These are phyloP conservation scores for Protonemura montana DNA, from an alignment of 2,888 invertebrate genomes.

Conservation along the genomic window DNA sequence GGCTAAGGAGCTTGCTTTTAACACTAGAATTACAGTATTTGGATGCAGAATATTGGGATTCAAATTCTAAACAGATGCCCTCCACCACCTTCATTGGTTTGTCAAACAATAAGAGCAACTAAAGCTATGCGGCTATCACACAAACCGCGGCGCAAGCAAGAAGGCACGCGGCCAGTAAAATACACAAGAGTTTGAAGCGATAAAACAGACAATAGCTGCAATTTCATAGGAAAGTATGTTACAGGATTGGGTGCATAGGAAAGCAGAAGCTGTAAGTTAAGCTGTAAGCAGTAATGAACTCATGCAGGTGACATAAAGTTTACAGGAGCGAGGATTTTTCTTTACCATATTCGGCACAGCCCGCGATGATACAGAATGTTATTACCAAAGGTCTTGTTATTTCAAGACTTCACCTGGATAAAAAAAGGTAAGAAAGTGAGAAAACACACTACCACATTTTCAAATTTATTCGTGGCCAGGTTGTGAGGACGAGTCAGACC, in stretches of 20 bases:
- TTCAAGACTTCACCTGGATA: too few relatives aligned
- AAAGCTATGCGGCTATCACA: background rate
- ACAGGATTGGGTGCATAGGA: too few relatives aligned
- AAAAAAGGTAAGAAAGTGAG: too few relatives aligned
- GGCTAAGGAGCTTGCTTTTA: background rate
- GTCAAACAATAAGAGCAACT: background rate
- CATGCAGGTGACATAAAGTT: too few relatives aligned
- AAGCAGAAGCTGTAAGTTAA: too few relatives aligned
- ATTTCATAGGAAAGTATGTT: background rate
- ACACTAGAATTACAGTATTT: constrained; percentile 7
- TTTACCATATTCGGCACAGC: too few relatives aligned
- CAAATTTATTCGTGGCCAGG: background rate
- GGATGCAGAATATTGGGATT: background rate
- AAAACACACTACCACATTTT: background rate
- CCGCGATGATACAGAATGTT: too few relatives aligned
- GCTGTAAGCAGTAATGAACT: too few relatives aligned
- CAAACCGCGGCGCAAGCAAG: background rate
- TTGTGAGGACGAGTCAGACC: background rate
- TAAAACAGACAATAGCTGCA: background rate
- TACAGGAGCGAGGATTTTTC: too few relatives aligned
- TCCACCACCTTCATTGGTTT: background rate
- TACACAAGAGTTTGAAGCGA: background rate
- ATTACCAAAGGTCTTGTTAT: too few relatives aligned
- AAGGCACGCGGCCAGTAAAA: background rate
- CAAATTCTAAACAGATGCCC: background rate